Evolutionary conservation across 2,797 vertebrate species (phyloP), one percentile per base, ranked within the genome.

Genomic region (Alauda arvensis): DNA sequence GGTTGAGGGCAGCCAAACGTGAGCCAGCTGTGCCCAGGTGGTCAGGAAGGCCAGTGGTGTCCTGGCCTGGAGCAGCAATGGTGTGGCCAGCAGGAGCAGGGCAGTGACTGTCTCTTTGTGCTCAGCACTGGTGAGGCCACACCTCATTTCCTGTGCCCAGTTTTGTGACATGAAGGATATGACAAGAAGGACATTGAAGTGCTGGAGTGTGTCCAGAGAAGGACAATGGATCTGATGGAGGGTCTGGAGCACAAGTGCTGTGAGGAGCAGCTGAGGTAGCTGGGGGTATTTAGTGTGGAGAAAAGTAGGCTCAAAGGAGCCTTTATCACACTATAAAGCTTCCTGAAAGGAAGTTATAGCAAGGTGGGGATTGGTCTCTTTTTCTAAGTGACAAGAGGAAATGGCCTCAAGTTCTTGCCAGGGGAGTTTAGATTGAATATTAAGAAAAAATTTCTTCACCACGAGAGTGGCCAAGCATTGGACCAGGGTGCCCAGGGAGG

Each of bases 291-390:
- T 14, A 16, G 10, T 25, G 12, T n/a, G 25, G 14, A 52, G 53
- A 40, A 40, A 9, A 71, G 33, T 18, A 31, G 6, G 6, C 12
- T 78, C 24, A 4, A 17, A 39, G 19, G 20, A 43, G 14, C 12
- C 25, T n/a, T 46, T 52, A 23, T 40, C 5, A 10, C 9, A 16
- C 8, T 43, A 53, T 33, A 14, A 9, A 21, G 18, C 18, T 31
- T 24, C 4, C 10, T 59, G 3, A 9, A 9, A 52, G 18, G 9
- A 42, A 15, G 7, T 1, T 24, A 3, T 37, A 29, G 43, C 0
- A 0, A 34, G 10, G 6, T 43, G 34, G 9, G 29, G 3, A 18
- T 45, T 25, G 7, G 25, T 34, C 6, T 85, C 45, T 51, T 39
- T 16, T 56, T 9, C 37, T 19, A 29, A 39, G 26, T 29, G 20